phyloP scores from a whole-genome alignment of 2,888 invertebrate genomes.

The Trypoxylon attenuatum region DNA sequence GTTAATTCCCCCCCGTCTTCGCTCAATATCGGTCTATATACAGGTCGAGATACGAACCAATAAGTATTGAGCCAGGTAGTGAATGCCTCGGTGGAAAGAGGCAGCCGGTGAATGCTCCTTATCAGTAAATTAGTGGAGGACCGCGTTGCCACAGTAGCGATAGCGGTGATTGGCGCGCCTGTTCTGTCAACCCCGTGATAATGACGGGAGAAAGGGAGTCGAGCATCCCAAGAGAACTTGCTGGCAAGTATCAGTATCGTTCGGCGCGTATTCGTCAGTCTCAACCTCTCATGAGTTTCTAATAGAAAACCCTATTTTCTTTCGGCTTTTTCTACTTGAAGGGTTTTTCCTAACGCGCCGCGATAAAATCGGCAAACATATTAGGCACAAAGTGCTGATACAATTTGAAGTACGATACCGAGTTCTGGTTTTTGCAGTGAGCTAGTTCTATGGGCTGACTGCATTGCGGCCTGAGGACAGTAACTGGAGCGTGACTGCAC shows the following conservation, averaged over 20 bases:
- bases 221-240: slow-evolving; percentile 56
- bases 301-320: slow-evolving; percentile 49
- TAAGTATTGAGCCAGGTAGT: slow-evolving; percentile 58
- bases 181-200: slow-evolving; percentile 58
- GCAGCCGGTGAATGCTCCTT: slow-evolving; percentile 65
- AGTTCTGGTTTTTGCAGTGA: too few species aligned
- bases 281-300: slow-evolving; percentile 42
- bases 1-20: slow-evolving; percentile 39
- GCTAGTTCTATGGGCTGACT: too few species aligned
- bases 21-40: slow-evolving; percentile 48
- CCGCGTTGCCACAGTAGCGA: slow-evolving; percentile 49
- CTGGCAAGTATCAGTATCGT: slow-evolving; percentile 66
- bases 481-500: not conserved
- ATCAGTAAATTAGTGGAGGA: slow-evolving; percentile 69
- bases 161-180: slow-evolving; percentile 50
- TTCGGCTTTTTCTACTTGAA: too few species aligned
- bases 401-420: too few species aligned
- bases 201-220: slow-evolving; percentile 63
- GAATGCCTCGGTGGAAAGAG: slow-evolving; percentile 26
- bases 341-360: too few species aligned
- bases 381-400: too few species aligned
- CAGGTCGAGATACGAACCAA: slow-evolving; percentile 64
- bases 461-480: too few species aligned
- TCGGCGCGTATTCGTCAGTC: slow-evolving; percentile 54
- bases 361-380: too few species aligned